Percentiles rank a stretch among this genome's conserved stretches.
phyloP scores from a whole-genome alignment of 1,140 invertebrate species.

The Drosophila prosaltans region DNA sequence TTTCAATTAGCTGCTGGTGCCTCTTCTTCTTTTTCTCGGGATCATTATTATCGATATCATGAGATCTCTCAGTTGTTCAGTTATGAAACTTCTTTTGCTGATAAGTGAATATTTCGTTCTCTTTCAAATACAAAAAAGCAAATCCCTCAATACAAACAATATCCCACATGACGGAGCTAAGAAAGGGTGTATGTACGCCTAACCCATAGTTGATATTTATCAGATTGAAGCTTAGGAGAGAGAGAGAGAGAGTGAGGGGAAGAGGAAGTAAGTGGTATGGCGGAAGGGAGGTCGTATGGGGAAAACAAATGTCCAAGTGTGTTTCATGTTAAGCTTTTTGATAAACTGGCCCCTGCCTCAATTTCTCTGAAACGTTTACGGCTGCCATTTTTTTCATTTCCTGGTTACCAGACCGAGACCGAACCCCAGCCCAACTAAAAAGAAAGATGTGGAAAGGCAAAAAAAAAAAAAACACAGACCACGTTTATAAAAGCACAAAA shows the following conservation, averaged over 20 bases:
- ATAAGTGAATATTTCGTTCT: too few relatives aligned
- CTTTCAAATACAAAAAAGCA: too few relatives aligned
- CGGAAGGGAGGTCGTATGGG: conserved; percentile 21
- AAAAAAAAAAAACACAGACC: neutral
- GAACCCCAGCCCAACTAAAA: conserved; percentile 9
- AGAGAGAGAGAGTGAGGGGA: neutral
- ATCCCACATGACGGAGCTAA: too few relatives aligned
- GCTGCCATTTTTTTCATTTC: conserved; percentile 40
- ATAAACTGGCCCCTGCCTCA: conserved; percentile 63
- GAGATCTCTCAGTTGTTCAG: too few relatives aligned
- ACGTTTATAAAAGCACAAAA: neutral
- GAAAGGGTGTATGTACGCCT: conserved; percentile 1
- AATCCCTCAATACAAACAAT: too few relatives aligned
- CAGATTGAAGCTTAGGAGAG: conserved; percentile 12
- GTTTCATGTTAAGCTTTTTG: conserved; percentile 72
- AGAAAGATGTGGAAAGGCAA: neutral
- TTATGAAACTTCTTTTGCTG: too few relatives aligned
- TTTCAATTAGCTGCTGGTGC: too few relatives aligned
- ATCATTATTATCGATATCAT: too few relatives aligned
- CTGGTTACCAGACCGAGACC: conserved; percentile 40
- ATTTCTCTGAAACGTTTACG: conserved; percentile 45
- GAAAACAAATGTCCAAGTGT: conserved; percentile 56
- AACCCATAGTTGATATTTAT: neutral
- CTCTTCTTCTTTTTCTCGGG: too few relatives aligned
- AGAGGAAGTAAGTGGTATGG: neutral